Conservation (phyloP, 2,797 vertebrate species). For the Cryptoprocta ferox region DNA sequence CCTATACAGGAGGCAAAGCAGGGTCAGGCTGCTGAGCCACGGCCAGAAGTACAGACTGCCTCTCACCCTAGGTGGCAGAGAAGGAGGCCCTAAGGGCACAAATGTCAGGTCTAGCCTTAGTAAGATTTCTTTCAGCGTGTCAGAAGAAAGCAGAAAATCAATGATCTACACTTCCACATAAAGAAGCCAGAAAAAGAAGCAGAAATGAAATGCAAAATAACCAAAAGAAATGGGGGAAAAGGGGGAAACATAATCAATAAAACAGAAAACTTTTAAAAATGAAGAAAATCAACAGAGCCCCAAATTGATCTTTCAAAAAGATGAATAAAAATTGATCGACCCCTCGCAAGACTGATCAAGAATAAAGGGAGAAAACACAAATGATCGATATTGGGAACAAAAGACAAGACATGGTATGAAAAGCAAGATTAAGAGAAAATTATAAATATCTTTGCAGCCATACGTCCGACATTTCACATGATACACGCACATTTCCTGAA, state of each 20-base stretch:
- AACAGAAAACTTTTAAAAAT: neutral
- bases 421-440: neutral
- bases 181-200: neutral
- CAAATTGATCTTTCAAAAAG: neutral
- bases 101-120: neutral
- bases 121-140: neutral
- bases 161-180: neutral
- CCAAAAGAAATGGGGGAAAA: neutral
- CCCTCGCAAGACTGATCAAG: neutral
- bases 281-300: neutral
- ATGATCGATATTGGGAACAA: neutral
- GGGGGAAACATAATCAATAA: neutral
- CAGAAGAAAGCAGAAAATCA: conserved; percentile 48
- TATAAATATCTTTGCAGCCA: neutral
- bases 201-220: conserved; percentile 17
- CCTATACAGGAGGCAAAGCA: neutral
- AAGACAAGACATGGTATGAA: neutral
- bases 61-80: neutral
- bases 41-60: neutral
- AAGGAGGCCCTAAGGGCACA: neutral
- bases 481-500: neutral
- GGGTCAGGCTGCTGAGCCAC: neutral
- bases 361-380: neutral
- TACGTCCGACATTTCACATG: neutral
- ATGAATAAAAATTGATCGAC: neutral